Conservation (phyloP, 2,888 invertebrate genomes). For the Phyllotreta striolata region DNA sequence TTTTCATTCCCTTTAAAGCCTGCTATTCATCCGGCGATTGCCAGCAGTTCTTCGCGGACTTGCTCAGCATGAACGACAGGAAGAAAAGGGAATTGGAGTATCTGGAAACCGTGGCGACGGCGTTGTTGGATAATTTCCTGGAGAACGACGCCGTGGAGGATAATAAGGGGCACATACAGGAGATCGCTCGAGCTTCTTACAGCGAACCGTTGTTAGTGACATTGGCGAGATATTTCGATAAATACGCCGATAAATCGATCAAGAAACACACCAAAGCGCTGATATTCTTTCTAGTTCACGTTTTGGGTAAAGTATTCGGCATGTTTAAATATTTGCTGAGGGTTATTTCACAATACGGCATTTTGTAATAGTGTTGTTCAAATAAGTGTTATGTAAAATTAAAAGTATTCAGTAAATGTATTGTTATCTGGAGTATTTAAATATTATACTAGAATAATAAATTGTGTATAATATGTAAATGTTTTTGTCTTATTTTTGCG, state of each 20-base stretch:
- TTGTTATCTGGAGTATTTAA: too few species aligned
- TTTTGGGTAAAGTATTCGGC: slow-evolving; percentile 28
- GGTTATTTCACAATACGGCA: slow-evolving; percentile 20
- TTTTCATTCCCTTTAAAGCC: slow-evolving; percentile 14
- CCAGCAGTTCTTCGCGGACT: slow-evolving; percentile 13
- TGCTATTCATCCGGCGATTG: slow-evolving; percentile 27
- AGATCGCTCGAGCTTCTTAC: slow-evolving; percentile 13
- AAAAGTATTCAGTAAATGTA: slow-evolving; percentile 19
- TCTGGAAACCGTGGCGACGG: slow-evolving; percentile 29
- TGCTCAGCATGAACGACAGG: slow-evolving; percentile 18
- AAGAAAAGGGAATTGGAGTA: slow-evolving; percentile 31
- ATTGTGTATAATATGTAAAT: too few species aligned
- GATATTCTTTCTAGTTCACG: slow-evolving; percentile 34
- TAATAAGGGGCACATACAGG: slow-evolving; percentile 16
- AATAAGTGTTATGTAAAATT: too few species aligned
- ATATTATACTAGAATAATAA: too few species aligned
- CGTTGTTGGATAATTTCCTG: slow-evolving; percentile 33
- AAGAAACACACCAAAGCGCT: slow-evolving; percentile 34
- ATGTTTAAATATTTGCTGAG: slow-evolving; percentile 21
- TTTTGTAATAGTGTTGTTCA: slow-evolving; percentile 22
- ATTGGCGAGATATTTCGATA: slow-evolving; percentile 36
- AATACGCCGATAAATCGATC: slow-evolving; percentile 32
- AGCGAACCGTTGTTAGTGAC: slow-evolving; percentile 30
- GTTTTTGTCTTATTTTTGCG: too few species aligned
- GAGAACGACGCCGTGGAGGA: slow-evolving; percentile 27